Evolutionary conservation across 2,797 vertebrate genomes (phyloP).

Genomic region (Squalus acanthias): DNA sequence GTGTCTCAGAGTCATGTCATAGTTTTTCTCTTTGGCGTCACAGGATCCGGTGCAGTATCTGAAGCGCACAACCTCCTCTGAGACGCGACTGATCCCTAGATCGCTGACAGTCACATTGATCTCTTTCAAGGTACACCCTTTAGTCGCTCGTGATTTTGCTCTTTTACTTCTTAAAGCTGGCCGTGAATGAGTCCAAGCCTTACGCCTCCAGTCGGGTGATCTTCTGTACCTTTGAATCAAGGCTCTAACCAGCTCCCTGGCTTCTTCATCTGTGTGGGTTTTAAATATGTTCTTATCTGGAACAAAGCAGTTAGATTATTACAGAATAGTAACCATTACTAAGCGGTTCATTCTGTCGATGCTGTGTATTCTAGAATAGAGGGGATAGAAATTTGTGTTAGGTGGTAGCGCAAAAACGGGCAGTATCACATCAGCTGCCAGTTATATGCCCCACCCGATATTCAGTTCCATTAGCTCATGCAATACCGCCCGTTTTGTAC

Average conservation of each 20-base stretch:
- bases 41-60: conserved; percentile 92
- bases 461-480: background rate
- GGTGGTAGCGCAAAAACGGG: background rate
- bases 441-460: background rate
- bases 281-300: conserved; percentile 73
- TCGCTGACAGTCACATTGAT: conserved; percentile 83
- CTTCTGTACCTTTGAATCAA: conserved; percentile 66
- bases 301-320: conserved; percentile 27
- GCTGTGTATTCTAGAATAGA: background rate
- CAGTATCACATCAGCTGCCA: background rate
- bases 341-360: background rate
- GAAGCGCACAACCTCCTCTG: conserved; percentile 83
- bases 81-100: conserved; percentile 81
- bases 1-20: conserved; percentile 82
- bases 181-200: conserved; percentile 50
- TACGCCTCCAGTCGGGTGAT: conserved; percentile 49
- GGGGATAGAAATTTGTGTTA: background rate
- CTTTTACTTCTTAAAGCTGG: conserved; percentile 39
- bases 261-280: conserved; percentile 86
- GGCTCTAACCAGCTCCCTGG: conserved; percentile 72
- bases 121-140: conserved; percentile 68
- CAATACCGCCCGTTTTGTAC: background rate
- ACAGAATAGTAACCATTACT: background rate
- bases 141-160: conserved; percentile 3
- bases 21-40: conserved; percentile 66